A percentile compares a stretch with the other conserved stretches of the same genome.
These are phyloP conservation scores for Sander lucioperca DNA, from an alignment of 2,113 vertebrate genomes.

Conservation along the genomic window DNA sequence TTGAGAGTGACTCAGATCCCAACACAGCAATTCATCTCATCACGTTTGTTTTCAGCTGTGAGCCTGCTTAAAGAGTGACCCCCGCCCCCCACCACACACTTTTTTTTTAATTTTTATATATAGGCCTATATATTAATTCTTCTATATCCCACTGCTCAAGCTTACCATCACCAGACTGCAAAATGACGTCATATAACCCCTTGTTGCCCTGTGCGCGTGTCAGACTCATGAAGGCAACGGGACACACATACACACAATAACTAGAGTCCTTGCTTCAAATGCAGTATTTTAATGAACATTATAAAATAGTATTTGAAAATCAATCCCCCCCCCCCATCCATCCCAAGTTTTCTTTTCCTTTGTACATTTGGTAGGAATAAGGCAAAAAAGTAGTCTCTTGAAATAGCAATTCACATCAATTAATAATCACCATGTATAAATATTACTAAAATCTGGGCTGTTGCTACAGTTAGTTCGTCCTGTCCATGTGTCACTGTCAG, in stretches of 20 bases:
- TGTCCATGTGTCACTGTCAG: conserved; percentile 14
- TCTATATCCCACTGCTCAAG: background rate
- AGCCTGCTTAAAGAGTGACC: conserved; percentile 18
- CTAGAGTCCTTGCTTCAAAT: conserved; percentile 72
- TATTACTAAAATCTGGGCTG: conserved; percentile 79
- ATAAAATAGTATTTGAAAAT: conserved; percentile 83
- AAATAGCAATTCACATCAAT: conserved; percentile 76
- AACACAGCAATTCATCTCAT: conserved; percentile 44
- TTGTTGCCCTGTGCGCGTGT: conserved; percentile 25
- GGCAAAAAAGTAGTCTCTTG: conserved; percentile 81
- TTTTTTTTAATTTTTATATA: too few species aligned
- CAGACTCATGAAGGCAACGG: conserved; percentile 29
- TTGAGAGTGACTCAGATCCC: conserved; percentile 65
- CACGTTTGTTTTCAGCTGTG: background rate
- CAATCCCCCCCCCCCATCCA: conserved; percentile 23
- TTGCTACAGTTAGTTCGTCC: conserved; percentile 75
- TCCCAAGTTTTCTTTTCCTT: conserved; percentile 62
- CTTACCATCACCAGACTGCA: conserved; percentile 74
- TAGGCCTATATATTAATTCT: background rate
- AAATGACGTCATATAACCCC: conserved; percentile 83
- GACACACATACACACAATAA: conserved; percentile 16
- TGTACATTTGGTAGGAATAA: conserved; percentile 85
- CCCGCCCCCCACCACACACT: background rate
- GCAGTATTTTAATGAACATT: conserved; percentile 87
- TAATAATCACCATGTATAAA: conserved; percentile 80